phyloP scores from a whole-genome alignment of 2,113 vertebrate genomes.

The Rhabdornis inornatus region DNA sequence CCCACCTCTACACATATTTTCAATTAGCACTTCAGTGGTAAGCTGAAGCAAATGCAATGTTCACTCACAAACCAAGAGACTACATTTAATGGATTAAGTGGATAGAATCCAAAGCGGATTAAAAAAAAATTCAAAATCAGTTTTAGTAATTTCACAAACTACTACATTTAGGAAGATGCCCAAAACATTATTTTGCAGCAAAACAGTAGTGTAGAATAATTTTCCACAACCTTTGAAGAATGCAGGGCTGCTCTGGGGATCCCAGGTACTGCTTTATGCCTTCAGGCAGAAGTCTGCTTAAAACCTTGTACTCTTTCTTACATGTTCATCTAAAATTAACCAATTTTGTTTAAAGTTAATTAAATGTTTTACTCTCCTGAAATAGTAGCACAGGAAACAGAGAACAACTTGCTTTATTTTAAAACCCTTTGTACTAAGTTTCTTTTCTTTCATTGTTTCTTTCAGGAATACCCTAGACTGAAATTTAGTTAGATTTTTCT shows the following conservation, averaged over 20 bases:
- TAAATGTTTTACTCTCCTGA: background rate
- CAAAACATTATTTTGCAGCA: background rate
- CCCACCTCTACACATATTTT: background rate
- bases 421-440: background rate
- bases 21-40: background rate
- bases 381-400: background rate
- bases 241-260: background rate
- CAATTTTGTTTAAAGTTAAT: background rate
- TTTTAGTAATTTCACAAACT: background rate
- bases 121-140: background rate
- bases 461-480: background rate
- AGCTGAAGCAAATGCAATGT: background rate
- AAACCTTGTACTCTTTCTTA: background rate
- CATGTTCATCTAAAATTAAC: background rate
- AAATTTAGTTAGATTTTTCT: background rate
- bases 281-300: background rate
- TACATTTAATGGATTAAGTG: background rate
- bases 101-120: background rate
- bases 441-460: background rate
- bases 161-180: background rate
- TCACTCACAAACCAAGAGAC: background rate
- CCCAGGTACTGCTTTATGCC: background rate
- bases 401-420: background rate
- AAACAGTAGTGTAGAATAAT: background rate
- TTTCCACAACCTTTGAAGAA: background rate